phyloP scores from a whole-genome alignment of 2,888 invertebrate genomes.

The Apodemia hepburni region DNA sequence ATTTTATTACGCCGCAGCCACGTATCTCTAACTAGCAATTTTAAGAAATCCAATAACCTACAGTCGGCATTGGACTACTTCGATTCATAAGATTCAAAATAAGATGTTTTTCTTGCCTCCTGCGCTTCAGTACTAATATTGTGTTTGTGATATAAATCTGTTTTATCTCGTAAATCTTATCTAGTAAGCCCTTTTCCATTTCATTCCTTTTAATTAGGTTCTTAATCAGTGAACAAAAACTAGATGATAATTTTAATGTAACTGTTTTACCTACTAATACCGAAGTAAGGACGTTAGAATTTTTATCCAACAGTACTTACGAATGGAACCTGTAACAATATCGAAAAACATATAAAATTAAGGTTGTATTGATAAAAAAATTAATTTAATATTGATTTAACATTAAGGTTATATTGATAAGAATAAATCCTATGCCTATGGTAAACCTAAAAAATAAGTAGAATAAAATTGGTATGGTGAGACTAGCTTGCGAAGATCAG shows the following conservation, averaged over 20 bases:
- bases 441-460: constrained; percentile 18
- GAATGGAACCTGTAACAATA: no score
- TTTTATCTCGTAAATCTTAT: not conserved
- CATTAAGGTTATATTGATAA: not conserved
- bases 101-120: not conserved
- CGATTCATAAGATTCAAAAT: not conserved
- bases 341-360: no score
- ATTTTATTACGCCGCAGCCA: not conserved
- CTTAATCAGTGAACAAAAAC: no score
- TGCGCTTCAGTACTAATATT: not conserved
- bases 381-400: no score
- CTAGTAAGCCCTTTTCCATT: not conserved
- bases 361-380: no score
- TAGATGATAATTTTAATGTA: no score
- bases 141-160: not conserved
- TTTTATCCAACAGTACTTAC: no score
- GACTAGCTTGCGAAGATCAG: constrained; percentile 31
- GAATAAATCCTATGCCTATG: not conserved
- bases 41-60: not conserved
- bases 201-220: not conserved
- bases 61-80: not conserved
- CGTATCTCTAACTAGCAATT: not conserved
- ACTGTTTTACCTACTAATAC: no score
- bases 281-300: no score
- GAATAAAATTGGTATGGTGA: constrained; percentile 28